A percentile compares a stretch with the other conserved stretches of the same genome.
Conservation (phyloP, 2,888 invertebrate genomes). For the Melipona beecheii region DNA sequence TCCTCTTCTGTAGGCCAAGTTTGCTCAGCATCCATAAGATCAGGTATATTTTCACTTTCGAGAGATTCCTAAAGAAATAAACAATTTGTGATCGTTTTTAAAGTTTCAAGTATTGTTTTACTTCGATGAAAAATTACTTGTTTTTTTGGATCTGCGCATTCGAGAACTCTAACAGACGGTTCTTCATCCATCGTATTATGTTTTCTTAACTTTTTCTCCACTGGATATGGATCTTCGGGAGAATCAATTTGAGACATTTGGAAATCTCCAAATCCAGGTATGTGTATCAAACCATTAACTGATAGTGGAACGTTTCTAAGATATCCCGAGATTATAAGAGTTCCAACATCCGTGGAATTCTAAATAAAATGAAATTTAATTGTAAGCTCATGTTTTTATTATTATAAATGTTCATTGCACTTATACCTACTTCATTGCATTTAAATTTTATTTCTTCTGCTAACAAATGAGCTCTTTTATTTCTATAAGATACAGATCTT, state of each 20-base stretch:
- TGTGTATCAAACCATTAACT: constrained; percentile 95
- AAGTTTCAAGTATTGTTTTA: background rate
- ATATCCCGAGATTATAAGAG: constrained; percentile 93
- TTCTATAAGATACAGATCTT: constrained; percentile 89
- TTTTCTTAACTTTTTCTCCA: constrained; percentile 82
- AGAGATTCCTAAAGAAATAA: constrained; percentile 48
- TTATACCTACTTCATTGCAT: constrained; percentile 82
- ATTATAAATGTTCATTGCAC: background rate
- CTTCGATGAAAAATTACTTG: constrained; percentile 83
- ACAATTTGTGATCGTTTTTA: background rate
- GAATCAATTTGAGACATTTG: constrained; percentile 93
- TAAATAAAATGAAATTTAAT: constrained; percentile 41
- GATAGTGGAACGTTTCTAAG: constrained; percentile 92
- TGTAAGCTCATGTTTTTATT: background rate
- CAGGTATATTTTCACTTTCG: constrained; percentile 91
- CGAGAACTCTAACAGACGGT: constrained; percentile 85
- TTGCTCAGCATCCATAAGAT: constrained; percentile 97
- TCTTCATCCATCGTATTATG: constrained; percentile 74
- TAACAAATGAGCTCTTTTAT: constrained; percentile 92
- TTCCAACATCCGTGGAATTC: constrained; percentile 85
- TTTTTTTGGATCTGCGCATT: constrained; percentile 87
- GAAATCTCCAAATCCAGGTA: constrained; percentile 96
- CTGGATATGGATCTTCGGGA: constrained; percentile 89
- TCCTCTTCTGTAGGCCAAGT: constrained; percentile 98
- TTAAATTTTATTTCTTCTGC: constrained; percentile 92